phyloP scores from a whole-genome alignment of 2,888 invertebrate species.

The Sicus ferrugineus region DNA sequence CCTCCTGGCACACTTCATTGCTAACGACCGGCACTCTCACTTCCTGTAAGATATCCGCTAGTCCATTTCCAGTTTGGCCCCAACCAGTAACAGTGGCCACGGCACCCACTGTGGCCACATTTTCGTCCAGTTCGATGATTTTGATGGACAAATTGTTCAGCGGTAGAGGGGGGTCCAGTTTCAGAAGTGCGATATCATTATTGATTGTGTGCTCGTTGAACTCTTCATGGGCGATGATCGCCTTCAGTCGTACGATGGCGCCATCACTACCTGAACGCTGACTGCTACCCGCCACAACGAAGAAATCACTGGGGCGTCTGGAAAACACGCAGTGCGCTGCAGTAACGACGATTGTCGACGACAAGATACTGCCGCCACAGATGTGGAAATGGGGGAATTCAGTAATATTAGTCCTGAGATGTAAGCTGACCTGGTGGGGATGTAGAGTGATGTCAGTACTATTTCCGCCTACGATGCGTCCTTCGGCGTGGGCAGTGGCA shows the following conservation, averaged over 20 bases:
- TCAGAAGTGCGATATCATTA: constrained; percentile 69
- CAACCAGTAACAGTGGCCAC: constrained; percentile 51
- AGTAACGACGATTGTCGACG: neutral
- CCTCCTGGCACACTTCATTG: constrained; percentile 45
- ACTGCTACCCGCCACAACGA: constrained; percentile 68
- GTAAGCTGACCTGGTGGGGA: too few relatives aligned
- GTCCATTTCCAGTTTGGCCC: constrained; percentile 50
- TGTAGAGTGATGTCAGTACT: too few relatives aligned
- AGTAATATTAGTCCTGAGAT: too few relatives aligned
- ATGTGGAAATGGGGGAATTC: too few relatives aligned
- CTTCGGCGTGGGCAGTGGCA: too few relatives aligned
- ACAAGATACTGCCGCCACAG: neutral
- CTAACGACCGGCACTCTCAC: constrained; percentile 51
- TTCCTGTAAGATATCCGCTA: constrained; percentile 48
- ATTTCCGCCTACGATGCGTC: too few relatives aligned
- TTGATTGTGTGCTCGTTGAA: constrained; percentile 65
- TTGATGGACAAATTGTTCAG: constrained; percentile 43
- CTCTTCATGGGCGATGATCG: constrained; percentile 65
- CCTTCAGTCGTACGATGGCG: constrained; percentile 64
- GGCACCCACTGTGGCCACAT: constrained; percentile 42
- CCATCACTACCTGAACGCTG: constrained; percentile 65
- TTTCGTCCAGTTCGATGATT: constrained; percentile 42
- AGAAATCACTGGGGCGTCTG: constrained; percentile 41
- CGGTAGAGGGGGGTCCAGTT: constrained; percentile 45
- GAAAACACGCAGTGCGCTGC: neutral